Percentiles rank a stretch among this genome's conserved stretches.
Conservation (phyloP, 23 tunicate species). For the Trididemnum miniatum region DNA sequence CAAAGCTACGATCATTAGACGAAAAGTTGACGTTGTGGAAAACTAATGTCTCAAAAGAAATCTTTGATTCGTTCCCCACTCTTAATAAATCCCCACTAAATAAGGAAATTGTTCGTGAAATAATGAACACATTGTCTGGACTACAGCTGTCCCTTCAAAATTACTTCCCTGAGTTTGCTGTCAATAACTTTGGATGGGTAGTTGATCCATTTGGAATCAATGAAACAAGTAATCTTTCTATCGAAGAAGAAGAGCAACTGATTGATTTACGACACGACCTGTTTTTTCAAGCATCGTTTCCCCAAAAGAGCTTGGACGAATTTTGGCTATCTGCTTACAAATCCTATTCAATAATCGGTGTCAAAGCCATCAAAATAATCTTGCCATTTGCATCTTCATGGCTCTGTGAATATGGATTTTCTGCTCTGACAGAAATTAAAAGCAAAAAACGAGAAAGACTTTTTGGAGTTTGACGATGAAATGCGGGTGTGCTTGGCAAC, state of each 20-base stretch:
- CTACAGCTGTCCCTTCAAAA: constrained; percentile 54
- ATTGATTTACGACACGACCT: constrained; percentile 58
- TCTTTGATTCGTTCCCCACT: constrained; percentile 50
- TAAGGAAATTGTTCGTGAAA: constrained; percentile 39
- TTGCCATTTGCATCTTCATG: constrained; percentile 47
- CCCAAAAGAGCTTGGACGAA: constrained; percentile 39
- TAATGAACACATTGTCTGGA: constrained; percentile 55
- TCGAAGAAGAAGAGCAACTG: too few species aligned
- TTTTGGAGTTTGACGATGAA: constrained; percentile 20
- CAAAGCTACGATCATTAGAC: constrained; percentile 42
- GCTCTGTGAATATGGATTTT: too few species aligned
- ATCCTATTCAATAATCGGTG: too few species aligned
- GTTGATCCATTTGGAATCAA: constrained; percentile 57
- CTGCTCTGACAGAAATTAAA: constrained; percentile 28
- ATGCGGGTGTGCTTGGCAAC: too few species aligned
- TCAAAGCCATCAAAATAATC: too few species aligned
- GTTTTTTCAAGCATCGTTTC: constrained; percentile 52
- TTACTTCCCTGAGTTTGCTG: constrained; percentile 62
- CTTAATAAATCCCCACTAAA: constrained; percentile 44
- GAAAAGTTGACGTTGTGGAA: constrained; percentile 67
- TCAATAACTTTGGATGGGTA: constrained; percentile 50
- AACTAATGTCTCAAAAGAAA: constrained; percentile 46
- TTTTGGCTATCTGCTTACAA: constrained; percentile 43
- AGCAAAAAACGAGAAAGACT: constrained; percentile 23
- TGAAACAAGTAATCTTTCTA: constrained; percentile 44